These are phyloP conservation scores for Sminthopsis crassicaudata DNA, from an alignment of 2,113 vertebrate genomes.

Conservation along the genomic window DNA sequence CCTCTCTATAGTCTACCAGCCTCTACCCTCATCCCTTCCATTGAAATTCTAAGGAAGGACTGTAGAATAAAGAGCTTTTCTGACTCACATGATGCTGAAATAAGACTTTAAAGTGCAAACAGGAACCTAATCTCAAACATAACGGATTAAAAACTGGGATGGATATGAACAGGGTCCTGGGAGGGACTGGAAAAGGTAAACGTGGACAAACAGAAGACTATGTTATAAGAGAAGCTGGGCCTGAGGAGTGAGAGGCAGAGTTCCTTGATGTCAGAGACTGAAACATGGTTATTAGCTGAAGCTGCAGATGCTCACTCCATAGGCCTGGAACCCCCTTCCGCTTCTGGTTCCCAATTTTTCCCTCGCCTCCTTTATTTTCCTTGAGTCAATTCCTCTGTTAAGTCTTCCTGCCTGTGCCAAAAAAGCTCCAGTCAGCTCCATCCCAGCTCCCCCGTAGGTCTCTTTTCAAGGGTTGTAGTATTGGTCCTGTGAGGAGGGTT, in stretches of 20 bases:
- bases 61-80: slow-evolving; percentile 36
- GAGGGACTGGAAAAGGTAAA: not conserved
- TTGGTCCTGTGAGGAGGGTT: slow-evolving; percentile 32
- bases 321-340: not conserved
- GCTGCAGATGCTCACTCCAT: not conserved
- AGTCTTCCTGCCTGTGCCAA: not conserved
- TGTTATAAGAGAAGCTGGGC: not conserved
- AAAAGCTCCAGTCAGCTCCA: not conserved
- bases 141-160: not conserved
- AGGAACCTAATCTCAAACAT: slow-evolving; percentile 45
- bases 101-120: slow-evolving; percentile 68
- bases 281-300: not conserved
- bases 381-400: not conserved
- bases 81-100: slow-evolving; percentile 43
- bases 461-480: slow-evolving; percentile 65
- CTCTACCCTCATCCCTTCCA: not conserved
- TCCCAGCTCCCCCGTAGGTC: not conserved
- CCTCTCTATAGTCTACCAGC: not conserved
- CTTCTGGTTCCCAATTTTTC: not conserved
- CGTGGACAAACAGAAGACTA: not conserved
- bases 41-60: slow-evolving; percentile 19
- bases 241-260: not conserved
- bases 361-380: not conserved
- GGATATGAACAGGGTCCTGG: not conserved
- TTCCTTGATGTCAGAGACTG: not conserved